These are phyloP conservation scores for Tapirus terrestris DNA, from an alignment of 2,113 vertebrate genomes.

Conservation along the genomic window DNA sequence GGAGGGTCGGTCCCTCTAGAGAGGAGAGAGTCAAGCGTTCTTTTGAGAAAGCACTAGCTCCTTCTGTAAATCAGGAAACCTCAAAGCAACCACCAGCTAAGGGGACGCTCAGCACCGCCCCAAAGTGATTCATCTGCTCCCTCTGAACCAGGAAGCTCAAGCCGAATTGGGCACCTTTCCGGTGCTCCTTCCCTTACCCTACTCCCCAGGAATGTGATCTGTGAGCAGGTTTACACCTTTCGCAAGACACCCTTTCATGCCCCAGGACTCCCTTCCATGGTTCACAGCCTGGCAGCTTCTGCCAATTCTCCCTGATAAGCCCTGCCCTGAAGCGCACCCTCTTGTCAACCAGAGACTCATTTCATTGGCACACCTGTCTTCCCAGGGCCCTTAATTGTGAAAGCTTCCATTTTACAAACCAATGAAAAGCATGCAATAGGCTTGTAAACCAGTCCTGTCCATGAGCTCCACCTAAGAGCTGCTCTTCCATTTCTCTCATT, in stretches of 20 bases:
- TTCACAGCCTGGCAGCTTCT: neutral
- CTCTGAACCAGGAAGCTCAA: conserved; percentile 27
- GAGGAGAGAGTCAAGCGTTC: neutral
- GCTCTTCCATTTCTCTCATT: neutral
- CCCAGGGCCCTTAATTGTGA: neutral
- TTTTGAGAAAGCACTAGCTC: neutral
- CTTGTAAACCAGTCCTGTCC: neutral
- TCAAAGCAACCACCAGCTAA: neutral
- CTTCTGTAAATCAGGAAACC: conserved; percentile 16
- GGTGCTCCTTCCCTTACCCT: neutral
- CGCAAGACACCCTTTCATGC: neutral
- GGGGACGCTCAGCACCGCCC: neutral
- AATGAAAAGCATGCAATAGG: accelerated
- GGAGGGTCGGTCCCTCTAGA: neutral
- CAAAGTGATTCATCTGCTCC: neutral
- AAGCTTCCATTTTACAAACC: neutral
- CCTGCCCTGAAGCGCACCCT: neutral
- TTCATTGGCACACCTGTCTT: neutral
- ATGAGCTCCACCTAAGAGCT: accelerated
- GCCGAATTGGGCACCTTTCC: no score
- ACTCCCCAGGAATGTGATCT: neutral
- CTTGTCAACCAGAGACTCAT: no score
- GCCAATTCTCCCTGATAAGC: neutral
- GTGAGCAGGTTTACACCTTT: neutral
- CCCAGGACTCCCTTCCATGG: neutral